Percentiles rank a stretch among this genome's conserved stretches.
Evolutionary conservation across 2,113 vertebrate species (phyloP).

Genomic region (Mionectes macconnelli): DNA sequence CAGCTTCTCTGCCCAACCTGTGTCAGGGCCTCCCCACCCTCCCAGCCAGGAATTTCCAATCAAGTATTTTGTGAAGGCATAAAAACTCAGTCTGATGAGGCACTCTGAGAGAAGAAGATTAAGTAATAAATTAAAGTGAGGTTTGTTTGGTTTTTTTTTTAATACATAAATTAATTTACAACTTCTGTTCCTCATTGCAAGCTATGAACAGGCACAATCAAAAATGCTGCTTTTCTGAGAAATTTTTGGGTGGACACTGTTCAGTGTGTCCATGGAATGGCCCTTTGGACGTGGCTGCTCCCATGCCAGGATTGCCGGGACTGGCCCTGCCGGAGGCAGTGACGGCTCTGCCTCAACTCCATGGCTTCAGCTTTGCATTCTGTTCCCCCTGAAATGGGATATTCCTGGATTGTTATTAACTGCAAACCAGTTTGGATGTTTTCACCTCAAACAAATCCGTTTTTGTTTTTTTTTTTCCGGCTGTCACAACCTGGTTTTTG

Average conservation of each 20-base stretch:
- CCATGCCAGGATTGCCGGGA: neutral
- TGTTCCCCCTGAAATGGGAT: accelerated
- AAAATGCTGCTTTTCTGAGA: neutral
- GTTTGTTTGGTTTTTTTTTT: neutral
- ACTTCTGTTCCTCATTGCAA: neutral
- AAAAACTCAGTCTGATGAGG: neutral
- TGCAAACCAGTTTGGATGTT: neutral
- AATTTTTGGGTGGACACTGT: neutral
- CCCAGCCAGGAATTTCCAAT: neutral
- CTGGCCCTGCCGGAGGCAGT: neutral
- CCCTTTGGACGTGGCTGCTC: neutral
- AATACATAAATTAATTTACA: neutral
- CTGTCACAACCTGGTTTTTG: accelerated
- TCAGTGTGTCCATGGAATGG: neutral
- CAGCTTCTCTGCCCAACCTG: neutral
- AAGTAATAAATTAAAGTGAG: neutral
- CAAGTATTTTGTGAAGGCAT: neutral
- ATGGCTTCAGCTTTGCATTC: accelerated
- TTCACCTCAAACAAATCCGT: neutral
- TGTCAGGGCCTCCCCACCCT: neutral
- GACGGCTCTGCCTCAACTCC: neutral
- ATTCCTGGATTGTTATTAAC: neutral
- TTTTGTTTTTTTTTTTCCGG: neutral
- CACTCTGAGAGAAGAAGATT: neutral
- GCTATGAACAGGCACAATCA: neutral